A percentile compares a stretch with the other conserved stretches of the same genome.
phyloP scores from a whole-genome alignment of 2,797 vertebrate genomes.

The Rhincodon typus region DNA sequence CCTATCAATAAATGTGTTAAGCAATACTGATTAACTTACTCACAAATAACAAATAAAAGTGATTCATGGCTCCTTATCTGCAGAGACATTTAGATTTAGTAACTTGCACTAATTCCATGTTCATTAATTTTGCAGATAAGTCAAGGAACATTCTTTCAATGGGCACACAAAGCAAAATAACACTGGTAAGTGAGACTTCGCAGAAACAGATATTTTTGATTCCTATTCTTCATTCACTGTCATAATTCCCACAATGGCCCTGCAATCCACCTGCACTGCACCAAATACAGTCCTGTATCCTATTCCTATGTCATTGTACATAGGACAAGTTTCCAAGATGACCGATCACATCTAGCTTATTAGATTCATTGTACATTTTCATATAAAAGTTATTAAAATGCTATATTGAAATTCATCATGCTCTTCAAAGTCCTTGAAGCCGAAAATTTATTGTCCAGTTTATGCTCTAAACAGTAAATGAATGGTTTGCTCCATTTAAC shows the following conservation, averaged over 20 bases:
- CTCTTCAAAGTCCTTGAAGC: not conserved
- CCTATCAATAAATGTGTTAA: not conserved
- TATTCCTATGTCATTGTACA: not conserved
- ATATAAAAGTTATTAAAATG: not conserved
- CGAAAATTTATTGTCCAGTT: not conserved
- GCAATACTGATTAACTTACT: not conserved
- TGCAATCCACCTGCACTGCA: not conserved
- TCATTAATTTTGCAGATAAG: not conserved
- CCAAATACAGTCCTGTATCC: not conserved
- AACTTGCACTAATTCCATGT: not conserved
- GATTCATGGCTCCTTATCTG: not conserved
- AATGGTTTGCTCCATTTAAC: not conserved
- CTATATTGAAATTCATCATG: not conserved
- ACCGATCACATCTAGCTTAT: not conserved
- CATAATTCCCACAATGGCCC: not conserved
- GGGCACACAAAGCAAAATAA: not conserved
- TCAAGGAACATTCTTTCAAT: not conserved
- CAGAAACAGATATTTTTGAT: not conserved
- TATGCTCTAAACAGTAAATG: not conserved
- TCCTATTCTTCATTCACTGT: not conserved
- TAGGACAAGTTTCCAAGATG: not conserved
- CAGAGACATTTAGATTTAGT: not conserved
- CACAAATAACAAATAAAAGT: not conserved
- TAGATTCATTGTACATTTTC: not conserved
- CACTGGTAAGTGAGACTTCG: not conserved